Evolutionary conservation across 2,888 invertebrate genomes (phyloP).

Genomic region (Neocrepidodera transversa): DNA sequence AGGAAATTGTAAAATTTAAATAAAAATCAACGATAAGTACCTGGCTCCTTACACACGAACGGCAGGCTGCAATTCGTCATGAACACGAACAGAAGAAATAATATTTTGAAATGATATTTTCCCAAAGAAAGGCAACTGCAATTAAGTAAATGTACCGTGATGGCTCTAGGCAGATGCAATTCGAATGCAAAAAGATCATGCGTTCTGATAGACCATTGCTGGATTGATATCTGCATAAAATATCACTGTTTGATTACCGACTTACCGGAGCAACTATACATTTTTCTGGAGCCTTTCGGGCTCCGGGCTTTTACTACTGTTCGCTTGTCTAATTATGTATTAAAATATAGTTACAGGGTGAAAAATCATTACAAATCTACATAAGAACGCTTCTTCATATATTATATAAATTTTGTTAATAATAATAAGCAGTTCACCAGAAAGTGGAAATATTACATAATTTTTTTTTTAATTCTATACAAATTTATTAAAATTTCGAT

Average conservation of each 20-base stretch:
- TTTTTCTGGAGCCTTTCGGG: conserved; percentile 44
- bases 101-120: conserved; percentile 37
- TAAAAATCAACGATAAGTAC: not conserved
- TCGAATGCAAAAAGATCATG: conserved; percentile 48
- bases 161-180: conserved; percentile 49
- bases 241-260: conserved; percentile 56
- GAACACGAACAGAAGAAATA: conserved; percentile 29
- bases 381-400: no score
- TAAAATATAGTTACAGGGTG: conserved; percentile 41
- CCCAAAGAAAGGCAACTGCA: conserved; percentile 38
- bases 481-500: no score
- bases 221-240: conserved; percentile 55
- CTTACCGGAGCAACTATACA: conserved; percentile 53
- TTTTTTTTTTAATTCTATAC: no score
- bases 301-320: conserved; percentile 49
- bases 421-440: no score
- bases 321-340: conserved; percentile 51
- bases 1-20: not conserved
- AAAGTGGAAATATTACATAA: no score
- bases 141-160: conserved; percentile 48
- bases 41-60: not conserved
- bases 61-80: conserved; percentile 28
- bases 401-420: no score
- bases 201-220: conserved; percentile 50
- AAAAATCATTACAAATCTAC: no score